A percentile compares a stretch with the other conserved stretches of the same genome.
phyloP scores from a whole-genome alignment of 2,888 invertebrate species.

The Eugnorisma glareosa region DNA sequence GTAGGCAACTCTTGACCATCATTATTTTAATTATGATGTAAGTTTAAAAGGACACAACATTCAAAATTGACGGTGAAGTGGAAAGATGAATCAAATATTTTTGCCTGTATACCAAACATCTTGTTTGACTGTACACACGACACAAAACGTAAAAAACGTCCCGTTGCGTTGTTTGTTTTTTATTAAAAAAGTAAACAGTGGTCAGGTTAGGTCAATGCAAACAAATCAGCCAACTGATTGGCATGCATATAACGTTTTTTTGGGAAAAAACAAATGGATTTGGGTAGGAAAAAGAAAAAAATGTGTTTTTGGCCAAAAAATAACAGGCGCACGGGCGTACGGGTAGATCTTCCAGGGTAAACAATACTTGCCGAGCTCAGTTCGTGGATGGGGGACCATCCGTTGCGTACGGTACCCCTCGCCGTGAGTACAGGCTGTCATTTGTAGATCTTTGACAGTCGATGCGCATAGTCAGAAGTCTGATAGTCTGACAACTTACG shows the following conservation, averaged over 20 bases:
- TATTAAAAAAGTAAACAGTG: neutral
- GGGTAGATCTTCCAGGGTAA: neutral
- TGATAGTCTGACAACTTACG: neutral
- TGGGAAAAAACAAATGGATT: neutral
- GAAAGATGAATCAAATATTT: neutral
- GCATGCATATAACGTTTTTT: neutral
- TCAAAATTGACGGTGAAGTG: neutral
- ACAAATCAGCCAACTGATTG: conserved; percentile 13
- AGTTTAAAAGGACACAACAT: neutral
- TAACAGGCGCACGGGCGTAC: neutral
- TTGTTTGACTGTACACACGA: neutral
- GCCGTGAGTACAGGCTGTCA: neutral
- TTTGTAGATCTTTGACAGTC: neutral
- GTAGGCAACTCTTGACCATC: neutral
- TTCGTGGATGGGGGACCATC: neutral
- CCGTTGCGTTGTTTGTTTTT: conserved; percentile 11
- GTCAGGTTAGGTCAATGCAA: conserved; percentile 7
- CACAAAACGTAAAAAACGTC: neutral
- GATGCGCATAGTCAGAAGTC: neutral
- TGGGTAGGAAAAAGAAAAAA: neutral
- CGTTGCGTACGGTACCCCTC: neutral
- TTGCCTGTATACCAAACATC: neutral
- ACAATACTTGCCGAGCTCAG: neutral
- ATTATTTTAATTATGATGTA: too few relatives aligned
- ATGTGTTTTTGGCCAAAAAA: neutral